Evolutionary conservation across 1,140 invertebrate species (phyloP).

Genomic region (Archivesica marissinica): DNA sequence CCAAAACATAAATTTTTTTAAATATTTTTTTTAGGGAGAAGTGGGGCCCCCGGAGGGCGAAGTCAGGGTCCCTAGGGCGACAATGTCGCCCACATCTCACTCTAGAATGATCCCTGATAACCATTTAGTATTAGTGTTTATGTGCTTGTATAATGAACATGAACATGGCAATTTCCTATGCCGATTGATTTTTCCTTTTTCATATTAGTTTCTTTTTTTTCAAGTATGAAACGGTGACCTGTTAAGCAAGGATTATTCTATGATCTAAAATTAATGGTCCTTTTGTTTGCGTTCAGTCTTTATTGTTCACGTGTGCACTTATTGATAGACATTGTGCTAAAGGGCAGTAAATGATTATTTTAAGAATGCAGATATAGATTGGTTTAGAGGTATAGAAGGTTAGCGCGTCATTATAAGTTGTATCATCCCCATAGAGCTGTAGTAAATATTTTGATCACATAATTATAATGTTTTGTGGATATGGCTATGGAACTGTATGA

Average conservation of each 20-base stretch:
- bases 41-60: too few species aligned
- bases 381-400: background rate
- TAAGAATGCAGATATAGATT: background rate
- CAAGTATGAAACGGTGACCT: background rate
- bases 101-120: too few species aligned
- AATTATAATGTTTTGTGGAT: slow-evolving; percentile 12
- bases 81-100: too few species aligned
- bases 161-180: background rate
- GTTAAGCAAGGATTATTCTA: slow-evolving; percentile 32
- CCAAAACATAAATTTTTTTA: too few species aligned
- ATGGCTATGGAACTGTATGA: too few species aligned
- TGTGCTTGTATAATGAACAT: too few species aligned
- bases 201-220: background rate
- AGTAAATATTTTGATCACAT: slow-evolving; percentile 25
- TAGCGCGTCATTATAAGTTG: background rate
- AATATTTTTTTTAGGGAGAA: too few species aligned
- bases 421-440: slow-evolving; percentile 23
- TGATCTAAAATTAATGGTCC: background rate
- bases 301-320: slow-evolving; percentile 7
- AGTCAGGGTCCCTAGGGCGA: too few species aligned
- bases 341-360: background rate
- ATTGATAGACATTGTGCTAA: background rate
- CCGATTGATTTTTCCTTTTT: background rate
- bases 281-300: slow-evolving; percentile 31
- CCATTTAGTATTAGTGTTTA: too few species aligned